A percentile compares a stretch with the other conserved stretches of the same genome.
These are phyloP conservation scores for Ploceus nigricollis DNA, from an alignment of 2,113 vertebrate species.

Conservation along the genomic window DNA sequence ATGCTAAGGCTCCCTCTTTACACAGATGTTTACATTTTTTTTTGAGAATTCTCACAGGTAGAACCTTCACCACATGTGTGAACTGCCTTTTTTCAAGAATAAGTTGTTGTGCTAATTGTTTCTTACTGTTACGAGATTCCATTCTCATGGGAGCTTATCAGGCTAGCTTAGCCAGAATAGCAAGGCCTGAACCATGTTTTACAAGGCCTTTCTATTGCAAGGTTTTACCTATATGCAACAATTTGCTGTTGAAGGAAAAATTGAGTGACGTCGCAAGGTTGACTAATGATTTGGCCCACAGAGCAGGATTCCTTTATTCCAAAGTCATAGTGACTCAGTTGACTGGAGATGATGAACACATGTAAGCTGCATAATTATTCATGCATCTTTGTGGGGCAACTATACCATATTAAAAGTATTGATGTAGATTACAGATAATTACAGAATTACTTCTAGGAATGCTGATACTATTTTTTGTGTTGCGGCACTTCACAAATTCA, in stretches of 20 bases:
- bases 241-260: not conserved
- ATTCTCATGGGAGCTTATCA: not conserved
- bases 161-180: not conserved
- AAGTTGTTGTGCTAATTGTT: not conserved
- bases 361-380: slow-evolving; percentile 39
- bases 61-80: not conserved
- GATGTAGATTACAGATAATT: slow-evolving; percentile 49
- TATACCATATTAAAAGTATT: slow-evolving; percentile 36
- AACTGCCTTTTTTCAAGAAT: not conserved
- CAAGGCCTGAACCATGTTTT: not conserved
- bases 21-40: not conserved
- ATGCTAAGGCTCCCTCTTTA: not conserved
- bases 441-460: slow-evolving; percentile 39
- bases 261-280: not conserved
- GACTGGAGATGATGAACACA: slow-evolving; percentile 50
- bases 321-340: not conserved
- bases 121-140: not conserved
- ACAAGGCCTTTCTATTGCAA: not conserved
- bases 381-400: slow-evolving; percentile 11
- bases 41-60: not conserved
- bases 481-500: not conserved
- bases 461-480: not conserved
- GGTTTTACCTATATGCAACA: not conserved
- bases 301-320: slow-evolving; percentile 36
- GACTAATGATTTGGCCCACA: slow-evolving; percentile 29